Evolutionary conservation across 1,140 invertebrate genomes (phyloP).

Genomic region (Oedothorax gibbosus): DNA sequence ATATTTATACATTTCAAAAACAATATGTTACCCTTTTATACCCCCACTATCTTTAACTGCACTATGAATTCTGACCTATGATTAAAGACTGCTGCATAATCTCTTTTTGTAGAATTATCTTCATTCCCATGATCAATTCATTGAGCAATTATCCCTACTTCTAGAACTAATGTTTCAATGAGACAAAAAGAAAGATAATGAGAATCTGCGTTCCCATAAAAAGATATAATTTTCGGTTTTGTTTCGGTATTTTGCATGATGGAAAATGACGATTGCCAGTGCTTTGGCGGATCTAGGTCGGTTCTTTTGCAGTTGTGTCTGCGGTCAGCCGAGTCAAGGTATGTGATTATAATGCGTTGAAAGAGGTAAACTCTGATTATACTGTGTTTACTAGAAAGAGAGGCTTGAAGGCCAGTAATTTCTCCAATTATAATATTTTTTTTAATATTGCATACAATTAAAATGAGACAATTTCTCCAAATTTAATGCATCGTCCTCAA

Average conservation of each 20-base stretch:
- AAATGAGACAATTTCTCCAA: no score
- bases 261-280: conserved; percentile 4
- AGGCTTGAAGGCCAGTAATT: no score
- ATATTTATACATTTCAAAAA: no score
- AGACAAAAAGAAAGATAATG: not conserved
- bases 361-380: not conserved
- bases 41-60: not conserved
- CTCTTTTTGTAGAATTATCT: not conserved
- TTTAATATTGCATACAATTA: not conserved
- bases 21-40: no score
- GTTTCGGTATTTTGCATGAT: not conserved
- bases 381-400: not conserved
- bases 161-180: conserved; percentile 10
- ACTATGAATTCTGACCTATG: conserved; percentile 4
- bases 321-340: not conserved
- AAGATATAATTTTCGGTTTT: not conserved
- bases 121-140: conserved; percentile 7
- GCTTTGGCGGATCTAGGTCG: not conserved
- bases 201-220: conserved; percentile 6
- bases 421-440: not conserved
- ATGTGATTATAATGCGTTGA: not conserved
- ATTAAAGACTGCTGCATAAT: not conserved
- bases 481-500: no score
- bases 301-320: conserved; percentile 13
- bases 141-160: not conserved